Conservation (phyloP, 30 jellyfish, hydroid and myxozoan genomes). For the Pseudorhiza aurosa region DNA sequence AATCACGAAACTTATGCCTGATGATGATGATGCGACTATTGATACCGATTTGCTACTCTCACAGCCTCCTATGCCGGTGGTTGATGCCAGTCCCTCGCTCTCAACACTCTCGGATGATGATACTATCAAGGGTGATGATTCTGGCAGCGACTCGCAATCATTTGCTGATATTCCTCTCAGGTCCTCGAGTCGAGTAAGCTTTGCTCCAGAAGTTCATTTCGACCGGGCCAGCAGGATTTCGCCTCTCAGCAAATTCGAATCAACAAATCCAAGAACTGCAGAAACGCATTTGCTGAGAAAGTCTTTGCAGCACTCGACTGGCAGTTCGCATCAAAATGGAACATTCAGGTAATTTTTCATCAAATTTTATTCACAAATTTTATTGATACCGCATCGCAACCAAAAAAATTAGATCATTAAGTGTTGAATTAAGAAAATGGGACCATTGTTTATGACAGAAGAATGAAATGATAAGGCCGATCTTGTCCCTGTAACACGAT, state of each 20-base stretch:
- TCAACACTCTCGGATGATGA: conserved; percentile 68
- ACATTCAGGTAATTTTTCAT: not conserved
- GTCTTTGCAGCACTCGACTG: not conserved
- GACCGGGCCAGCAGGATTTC: conserved; percentile 11
- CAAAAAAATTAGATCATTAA: not conserved
- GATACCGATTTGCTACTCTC: conserved; percentile 67
- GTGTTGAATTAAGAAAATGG: too few species aligned
- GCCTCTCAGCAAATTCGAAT: conserved; percentile 25
- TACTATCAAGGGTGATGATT: conserved; percentile 14
- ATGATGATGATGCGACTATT: conserved; percentile 48
- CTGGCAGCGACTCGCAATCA: conserved; percentile 10
- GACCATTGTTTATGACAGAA: too few species aligned
- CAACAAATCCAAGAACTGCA: conserved; percentile 20
- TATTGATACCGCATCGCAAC: not conserved
- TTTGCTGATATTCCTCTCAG: conserved; percentile 59
- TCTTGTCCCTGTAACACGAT: too few species aligned
- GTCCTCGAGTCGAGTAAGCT: conserved; percentile 69
- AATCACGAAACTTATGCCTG: not conserved
- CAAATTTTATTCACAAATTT: not conserved
- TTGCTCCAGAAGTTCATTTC: conserved; percentile 54
- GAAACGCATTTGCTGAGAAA: not conserved
- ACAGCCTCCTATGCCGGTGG: conserved; percentile 85
- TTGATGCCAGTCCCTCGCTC: conserved; percentile 83
- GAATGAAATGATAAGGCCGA: too few species aligned
- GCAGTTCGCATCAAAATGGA: not conserved